A percentile compares a stretch with the other conserved stretches of the same genome.
Evolutionary conservation across 2,888 invertebrate species (phyloP).

Genomic region (Perizoma affinitatum): DNA sequence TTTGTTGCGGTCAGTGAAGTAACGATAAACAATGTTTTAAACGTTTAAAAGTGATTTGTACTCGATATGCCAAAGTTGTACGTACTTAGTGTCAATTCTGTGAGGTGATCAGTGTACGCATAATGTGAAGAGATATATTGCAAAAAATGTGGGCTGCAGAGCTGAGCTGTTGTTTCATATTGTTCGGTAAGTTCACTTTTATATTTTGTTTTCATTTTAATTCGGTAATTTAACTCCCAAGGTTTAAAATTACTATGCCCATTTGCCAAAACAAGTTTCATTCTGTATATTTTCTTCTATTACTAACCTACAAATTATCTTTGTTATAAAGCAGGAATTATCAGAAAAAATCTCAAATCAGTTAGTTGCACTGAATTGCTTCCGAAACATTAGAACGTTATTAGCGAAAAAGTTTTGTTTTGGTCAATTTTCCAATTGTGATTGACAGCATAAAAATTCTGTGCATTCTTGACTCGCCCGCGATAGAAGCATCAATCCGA

Average conservation of each 20-base stretch:
- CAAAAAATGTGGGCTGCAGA: constrained; percentile 76
- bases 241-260: too few relatives aligned
- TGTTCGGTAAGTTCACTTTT: constrained; percentile 69
- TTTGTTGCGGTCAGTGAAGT: not conserved
- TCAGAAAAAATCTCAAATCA: too few relatives aligned
- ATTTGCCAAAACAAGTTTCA: too few relatives aligned
- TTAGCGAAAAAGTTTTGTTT: constrained; percentile 7
- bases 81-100: constrained; percentile 43
- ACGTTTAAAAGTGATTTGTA: constrained; percentile 29
- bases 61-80: constrained; percentile 35
- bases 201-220: not conserved
- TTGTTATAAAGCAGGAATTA: too few relatives aligned
- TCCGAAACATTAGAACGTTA: too few relatives aligned
- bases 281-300: too few relatives aligned
- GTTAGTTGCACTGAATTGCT: too few relatives aligned
- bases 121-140: constrained; percentile 65
- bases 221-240: too few relatives aligned
- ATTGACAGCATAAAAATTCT: constrained; percentile 35
- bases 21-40: not conserved
- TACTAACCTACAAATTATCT: too few relatives aligned
- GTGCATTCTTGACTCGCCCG: constrained; percentile 27
- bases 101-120: constrained; percentile 60
- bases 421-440: constrained; percentile 23
- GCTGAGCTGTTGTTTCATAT: constrained; percentile 76
- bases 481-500: constrained; percentile 22